Base-by-base conservation (phyloP, 2,797 vertebrate genomes). In the Hydrolagus colliei region DNA sequence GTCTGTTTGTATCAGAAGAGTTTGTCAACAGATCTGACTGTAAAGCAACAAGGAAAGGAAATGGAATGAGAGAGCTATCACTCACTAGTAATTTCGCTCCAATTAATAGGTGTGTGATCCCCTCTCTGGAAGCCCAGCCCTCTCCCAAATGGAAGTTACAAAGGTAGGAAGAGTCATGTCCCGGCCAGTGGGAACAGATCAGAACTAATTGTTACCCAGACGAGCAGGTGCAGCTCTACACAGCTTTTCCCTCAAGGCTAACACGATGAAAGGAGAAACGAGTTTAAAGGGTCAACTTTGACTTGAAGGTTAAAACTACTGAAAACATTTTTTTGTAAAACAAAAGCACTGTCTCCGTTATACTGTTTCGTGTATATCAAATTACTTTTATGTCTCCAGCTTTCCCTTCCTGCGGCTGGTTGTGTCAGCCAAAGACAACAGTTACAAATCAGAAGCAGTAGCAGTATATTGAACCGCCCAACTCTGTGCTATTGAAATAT, bases 231-330 rank as follows among this genome's bases (percentile, higher is more conserved):
- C 79, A 35, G 32, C 22, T 68, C 27, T 4, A 35, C 22, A 84
- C 27, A 84, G 65, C 67, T 65, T 71, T 84, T 84, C 71, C 79
- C 79, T 65, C 35, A 65, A 84, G 79, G 79, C 79, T 68, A 84
- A 84, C 71, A 32, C 10, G 79, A 84, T 84, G 79, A 84, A 84
- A 84, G 79, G 79, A 84, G 79, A 65, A 18, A 35, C 65, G 63
- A 84, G 13, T 61, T 76, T 77, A 77, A 77, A 41, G 41, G 32
- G 79, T 20, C 41, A 68, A n/a, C 79, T 84, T 84, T 84, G 41
- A 6, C 41, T 52, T 52, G 79, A 71, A 84, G 79, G 79, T 84
- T 68, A 52, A 84, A 71, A 84, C 65, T 68, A 67, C 32, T 20
- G 62, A 82, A 6, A 67, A 71, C 65, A 71, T 68, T 65, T 52